These are phyloP conservation scores for Crossaster papposus DNA, from an alignment of 53 echinoderm and acorn worm species.

Conservation along the genomic window DNA sequence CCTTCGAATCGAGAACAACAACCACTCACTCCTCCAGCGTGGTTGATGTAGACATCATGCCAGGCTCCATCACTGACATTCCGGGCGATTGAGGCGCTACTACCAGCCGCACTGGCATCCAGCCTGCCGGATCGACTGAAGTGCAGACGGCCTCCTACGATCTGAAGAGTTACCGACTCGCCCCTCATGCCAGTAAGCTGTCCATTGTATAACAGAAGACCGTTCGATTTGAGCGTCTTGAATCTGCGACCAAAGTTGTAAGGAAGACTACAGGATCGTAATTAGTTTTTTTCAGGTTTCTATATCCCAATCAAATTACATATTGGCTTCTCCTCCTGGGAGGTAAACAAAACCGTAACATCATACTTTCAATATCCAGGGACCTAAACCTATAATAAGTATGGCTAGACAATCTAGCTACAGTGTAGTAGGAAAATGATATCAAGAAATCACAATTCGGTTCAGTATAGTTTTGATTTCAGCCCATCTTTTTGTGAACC, in stretches of 20 bases:
- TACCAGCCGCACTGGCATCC: background rate
- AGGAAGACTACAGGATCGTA: too few species aligned
- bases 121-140: conserved; percentile 39
- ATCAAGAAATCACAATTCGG: too few species aligned
- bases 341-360: too few species aligned
- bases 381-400: too few species aligned
- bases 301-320: too few species aligned
- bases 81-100: conserved; percentile 25
- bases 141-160: conserved; percentile 41
- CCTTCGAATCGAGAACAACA: background rate
- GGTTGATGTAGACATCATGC: conserved; percentile 52
- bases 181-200: conserved; percentile 4
- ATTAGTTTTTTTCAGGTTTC: too few species aligned
- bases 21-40: conserved; percentile 25
- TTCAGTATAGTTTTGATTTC: too few species aligned
- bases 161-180: conserved; percentile 51
- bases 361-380: too few species aligned
- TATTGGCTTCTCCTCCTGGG: too few species aligned
- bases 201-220: conserved; percentile 56
- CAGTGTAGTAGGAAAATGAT: too few species aligned
- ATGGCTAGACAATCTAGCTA: too few species aligned
- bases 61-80: conserved; percentile 54
- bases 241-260: conserved; percentile 22
- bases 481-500: too few species aligned
- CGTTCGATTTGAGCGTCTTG: conserved; percentile 32